Conservation (phyloP, 2,888 invertebrate species). For the Octonoba sinensis region DNA sequence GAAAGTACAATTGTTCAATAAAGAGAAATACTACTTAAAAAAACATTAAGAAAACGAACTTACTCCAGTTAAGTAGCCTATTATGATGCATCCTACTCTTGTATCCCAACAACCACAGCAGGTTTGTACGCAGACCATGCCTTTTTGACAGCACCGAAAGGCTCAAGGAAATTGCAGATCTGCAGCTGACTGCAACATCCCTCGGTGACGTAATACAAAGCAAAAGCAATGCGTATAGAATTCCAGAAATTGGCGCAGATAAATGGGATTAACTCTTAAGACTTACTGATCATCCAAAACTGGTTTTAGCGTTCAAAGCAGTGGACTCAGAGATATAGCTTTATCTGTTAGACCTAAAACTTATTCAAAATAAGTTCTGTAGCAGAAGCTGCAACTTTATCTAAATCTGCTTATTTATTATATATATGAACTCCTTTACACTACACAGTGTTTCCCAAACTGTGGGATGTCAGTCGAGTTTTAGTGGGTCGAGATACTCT, state of each 20-base stretch:
- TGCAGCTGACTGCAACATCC: background rate
- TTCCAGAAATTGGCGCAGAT: constrained; percentile 14
- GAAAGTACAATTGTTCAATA: background rate
- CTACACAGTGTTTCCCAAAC: too few species aligned
- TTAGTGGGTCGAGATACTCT: too few species aligned
- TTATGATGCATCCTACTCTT: constrained; percentile 25
- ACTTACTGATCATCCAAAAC: background rate
- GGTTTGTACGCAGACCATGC: constrained; percentile 17
- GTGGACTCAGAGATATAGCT: background rate
- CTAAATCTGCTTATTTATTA: too few species aligned
- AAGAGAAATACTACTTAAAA: background rate
- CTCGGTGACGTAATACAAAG: background rate
- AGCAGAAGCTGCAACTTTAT: too few species aligned
- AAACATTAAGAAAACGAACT: background rate
- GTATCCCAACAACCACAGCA: constrained; percentile 43
- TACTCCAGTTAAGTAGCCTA: constrained; percentile 49
- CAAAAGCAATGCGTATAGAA: constrained; percentile 5
- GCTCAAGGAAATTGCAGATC: background rate
- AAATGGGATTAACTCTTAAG: constrained; percentile 21
- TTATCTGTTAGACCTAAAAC: too few species aligned
- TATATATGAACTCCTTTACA: too few species aligned
- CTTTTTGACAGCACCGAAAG: background rate
- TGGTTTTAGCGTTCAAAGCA: background rate
- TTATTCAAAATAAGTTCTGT: too few species aligned
- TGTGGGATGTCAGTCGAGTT: too few species aligned